Conservation (phyloP, 2,888 invertebrate species). For the Bombyx huttoni region DNA sequence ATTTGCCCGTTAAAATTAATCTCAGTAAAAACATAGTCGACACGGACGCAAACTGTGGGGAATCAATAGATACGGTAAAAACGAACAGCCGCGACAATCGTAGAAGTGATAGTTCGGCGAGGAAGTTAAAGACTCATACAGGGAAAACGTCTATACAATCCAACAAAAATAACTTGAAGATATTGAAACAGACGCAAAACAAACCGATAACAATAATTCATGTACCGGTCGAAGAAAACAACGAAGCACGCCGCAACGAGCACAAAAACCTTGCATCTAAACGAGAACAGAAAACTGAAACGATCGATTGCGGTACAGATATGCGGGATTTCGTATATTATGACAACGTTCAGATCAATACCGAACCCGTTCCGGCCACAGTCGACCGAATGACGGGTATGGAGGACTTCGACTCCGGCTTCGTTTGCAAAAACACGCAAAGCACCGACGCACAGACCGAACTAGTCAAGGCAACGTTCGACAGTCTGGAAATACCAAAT, state of each 20-base stretch:
- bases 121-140: conserved; percentile 20
- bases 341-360: conserved; percentile 26
- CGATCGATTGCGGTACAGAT: conserved; percentile 18
- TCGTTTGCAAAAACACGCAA: conserved; percentile 18
- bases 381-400: conserved; percentile 31
- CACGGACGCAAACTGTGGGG: conserved; percentile 31
- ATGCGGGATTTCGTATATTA: conserved; percentile 15
- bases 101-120: conserved; percentile 13
- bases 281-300: conserved; percentile 5
- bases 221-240: conserved; percentile 36
- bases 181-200: conserved; percentile 22
- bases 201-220: conserved; percentile 30
- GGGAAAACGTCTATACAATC: conserved; percentile 9
- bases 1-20: conserved; percentile 24
- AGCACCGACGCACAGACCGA: conserved; percentile 24
- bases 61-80: conserved; percentile 21
- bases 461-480: conserved; percentile 28
- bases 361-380: conserved; percentile 21
- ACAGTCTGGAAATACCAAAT: conserved; percentile 58
- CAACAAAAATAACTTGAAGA: conserved; percentile 15
- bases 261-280: conserved; percentile 8
- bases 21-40: conserved; percentile 28
- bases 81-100: conserved; percentile 20
- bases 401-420: conserved; percentile 18
- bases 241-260: conserved; percentile 4